Conservation (phyloP, 1,140 invertebrate genomes). For the Dufourea novaeangliae region DNA sequence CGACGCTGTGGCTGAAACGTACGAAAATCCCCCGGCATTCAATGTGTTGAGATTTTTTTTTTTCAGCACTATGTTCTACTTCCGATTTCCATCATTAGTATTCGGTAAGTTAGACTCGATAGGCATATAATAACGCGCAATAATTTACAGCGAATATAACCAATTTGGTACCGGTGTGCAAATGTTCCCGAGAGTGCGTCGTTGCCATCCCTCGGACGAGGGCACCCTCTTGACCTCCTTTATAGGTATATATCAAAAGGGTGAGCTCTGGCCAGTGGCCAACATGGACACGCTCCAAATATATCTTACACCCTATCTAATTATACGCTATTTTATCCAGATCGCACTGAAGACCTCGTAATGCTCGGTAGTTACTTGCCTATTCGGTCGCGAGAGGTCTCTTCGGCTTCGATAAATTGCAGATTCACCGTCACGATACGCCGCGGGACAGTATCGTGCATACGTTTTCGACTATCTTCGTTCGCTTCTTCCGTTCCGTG, state of each 20-base stretch:
- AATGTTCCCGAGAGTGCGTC: slow-evolving; percentile 4
- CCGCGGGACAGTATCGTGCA: slow-evolving; percentile 11
- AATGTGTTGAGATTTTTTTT: no score
- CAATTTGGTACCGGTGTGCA: not conserved
- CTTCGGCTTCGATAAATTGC: slow-evolving; percentile 72
- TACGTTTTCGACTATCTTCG: slow-evolving; percentile 1
- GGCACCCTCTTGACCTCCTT: slow-evolving; percentile 68
- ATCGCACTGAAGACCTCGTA: slow-evolving; percentile 74
- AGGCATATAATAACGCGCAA: not conserved
- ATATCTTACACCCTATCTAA: slow-evolving; percentile 81
- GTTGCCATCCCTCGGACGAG: slow-evolving; percentile 59
- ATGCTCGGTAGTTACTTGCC: slow-evolving; percentile 76
- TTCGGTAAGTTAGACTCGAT: not conserved
- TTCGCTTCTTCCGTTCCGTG: not conserved
- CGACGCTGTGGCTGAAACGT: no score
- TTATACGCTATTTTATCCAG: slow-evolving; percentile 79
- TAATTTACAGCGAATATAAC: slow-evolving; percentile 15
- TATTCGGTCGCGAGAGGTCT: slow-evolving; percentile 66
- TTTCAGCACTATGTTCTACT: no score
- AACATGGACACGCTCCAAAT: slow-evolving; percentile 80
- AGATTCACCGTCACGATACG: slow-evolving; percentile 50
- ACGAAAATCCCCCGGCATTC: no score
- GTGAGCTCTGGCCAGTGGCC: slow-evolving; percentile 75
- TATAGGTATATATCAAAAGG: slow-evolving; percentile 65
- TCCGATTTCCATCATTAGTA: no score